Evolutionary conservation across 2,113 vertebrate genomes (phyloP).

Genomic region (Marcusenius ussheri): DNA sequence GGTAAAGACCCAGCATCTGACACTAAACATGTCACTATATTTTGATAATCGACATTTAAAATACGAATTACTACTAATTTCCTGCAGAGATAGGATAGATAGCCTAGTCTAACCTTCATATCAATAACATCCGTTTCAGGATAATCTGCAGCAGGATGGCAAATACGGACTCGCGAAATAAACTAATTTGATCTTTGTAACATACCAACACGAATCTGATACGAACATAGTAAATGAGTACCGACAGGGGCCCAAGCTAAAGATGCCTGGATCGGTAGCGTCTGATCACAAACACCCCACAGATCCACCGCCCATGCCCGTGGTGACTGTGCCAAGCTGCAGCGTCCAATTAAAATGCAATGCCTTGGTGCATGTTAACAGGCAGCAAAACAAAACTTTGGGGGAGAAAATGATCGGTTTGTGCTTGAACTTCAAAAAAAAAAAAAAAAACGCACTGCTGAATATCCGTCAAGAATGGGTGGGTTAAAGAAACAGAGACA

Average conservation of each 20-base stretch:
- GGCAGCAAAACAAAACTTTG: not conserved
- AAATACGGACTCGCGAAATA: not conserved
- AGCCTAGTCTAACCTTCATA: not conserved
- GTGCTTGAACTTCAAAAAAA: not conserved
- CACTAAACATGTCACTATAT: not conserved
- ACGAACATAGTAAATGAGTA: not conserved
- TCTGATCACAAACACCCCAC: not conserved
- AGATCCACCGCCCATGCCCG: not conserved
- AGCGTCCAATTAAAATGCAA: not conserved
- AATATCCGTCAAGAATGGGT: not conserved
- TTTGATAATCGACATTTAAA: not conserved
- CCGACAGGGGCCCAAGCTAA: not conserved
- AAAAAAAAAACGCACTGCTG: not conserved
- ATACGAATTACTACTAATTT: not conserved
- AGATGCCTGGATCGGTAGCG: not conserved
- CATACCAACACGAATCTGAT: not conserved
- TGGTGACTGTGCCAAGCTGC: not conserved
- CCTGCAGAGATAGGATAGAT: not conserved
- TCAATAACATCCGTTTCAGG: not conserved
- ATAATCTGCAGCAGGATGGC: not conserved
- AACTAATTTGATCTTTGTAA: not conserved
- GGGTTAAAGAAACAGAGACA: not conserved
- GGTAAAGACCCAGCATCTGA: not conserved
- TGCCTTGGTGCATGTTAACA: not conserved
- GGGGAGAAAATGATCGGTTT: not conserved